Base-by-base conservation (phyloP, 2,888 invertebrate species). In the Lymantria monacha region DNA sequence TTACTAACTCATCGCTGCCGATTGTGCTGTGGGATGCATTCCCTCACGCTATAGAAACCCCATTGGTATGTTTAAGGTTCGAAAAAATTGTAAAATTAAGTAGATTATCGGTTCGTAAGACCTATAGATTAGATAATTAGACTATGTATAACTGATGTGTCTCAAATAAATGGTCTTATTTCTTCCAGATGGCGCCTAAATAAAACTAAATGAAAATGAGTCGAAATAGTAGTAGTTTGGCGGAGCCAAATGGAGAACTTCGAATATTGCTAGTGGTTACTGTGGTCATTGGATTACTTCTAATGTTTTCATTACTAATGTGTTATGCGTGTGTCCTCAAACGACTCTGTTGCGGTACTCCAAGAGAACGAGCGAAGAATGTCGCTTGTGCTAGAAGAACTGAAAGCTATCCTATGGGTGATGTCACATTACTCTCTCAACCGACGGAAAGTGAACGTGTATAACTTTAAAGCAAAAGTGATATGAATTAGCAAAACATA, bases 251-350 rank as follows among this genome's bases (percentile, higher is more conserved):
- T 70, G 92, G 92, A 57, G 93, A 93, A 76, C 83, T 93, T 44
- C 91, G 93, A 59, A 85, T 94, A 59, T 84, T 93, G 7, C 82
- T 94, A 42, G 92, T 93, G 2, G 89, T 94, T 45, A 93, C 94
- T 5, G 91, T 94, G 42, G 83, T 92, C 42, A 90, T 94, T 31
- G 93, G 93, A 8, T 84, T 93, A 38, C 79, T 93, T 7, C 86
- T 93, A 9, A 93, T 94, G 88, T 88, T 93, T 44, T 93, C 93
- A 0, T 74, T 94, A n/a, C 85, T 94, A 0, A 87, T 93, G 74
- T 94, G 94, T 74, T 95, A 95, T 76, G 93, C 93, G 7, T 94
- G 94, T 69, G 94, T 94, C 12, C 92, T 94, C 54, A 90, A 93
- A 48, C 89, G 94, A 60, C 83, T 94, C 5, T 94, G 94, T 70